A percentile compares a stretch with the other conserved stretches of the same genome.
phyloP scores from a whole-genome alignment of 1,140 invertebrate genomes.

The Akabosia matsudoensis region DNA sequence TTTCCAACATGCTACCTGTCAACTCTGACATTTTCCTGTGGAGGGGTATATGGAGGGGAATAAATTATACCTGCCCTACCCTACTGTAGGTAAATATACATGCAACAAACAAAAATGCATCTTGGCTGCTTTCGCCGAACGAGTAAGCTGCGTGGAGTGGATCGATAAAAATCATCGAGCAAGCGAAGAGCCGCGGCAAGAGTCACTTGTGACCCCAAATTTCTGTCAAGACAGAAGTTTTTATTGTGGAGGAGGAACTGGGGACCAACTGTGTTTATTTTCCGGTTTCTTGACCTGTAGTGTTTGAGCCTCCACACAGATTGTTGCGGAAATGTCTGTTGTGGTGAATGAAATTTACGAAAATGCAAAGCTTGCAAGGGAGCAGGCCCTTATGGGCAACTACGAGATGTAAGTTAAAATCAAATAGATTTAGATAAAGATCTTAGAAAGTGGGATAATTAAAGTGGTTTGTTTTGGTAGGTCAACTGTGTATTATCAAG shows the following conservation, averaged over 20 bases:
- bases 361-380: conserved; percentile 86
- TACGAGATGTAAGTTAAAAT: conserved; percentile 91
- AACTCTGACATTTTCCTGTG: neutral
- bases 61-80: neutral
- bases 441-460: too few species aligned
- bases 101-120: too few species aligned
- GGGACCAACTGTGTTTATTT: conserved; percentile 1
- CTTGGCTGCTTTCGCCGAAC: neutral
- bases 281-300: neutral
- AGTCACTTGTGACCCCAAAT: neutral
- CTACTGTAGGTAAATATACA: too few species aligned
- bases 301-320: neutral
- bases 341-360: conserved; percentile 84
- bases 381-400: conserved; percentile 90
- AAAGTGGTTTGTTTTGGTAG: conserved; percentile 51
- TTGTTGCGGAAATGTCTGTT: conserved; percentile 63
- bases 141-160: neutral
- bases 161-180: conserved; percentile 5
- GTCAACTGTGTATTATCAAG: conserved; percentile 90
- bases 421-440: conserved; percentile 72
- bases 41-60: neutral
- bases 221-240: neutral
- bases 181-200: neutral
- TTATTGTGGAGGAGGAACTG: neutral
- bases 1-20: neutral